Conservation (phyloP, 1,140 invertebrate species). For the Dryas iulia region DNA sequence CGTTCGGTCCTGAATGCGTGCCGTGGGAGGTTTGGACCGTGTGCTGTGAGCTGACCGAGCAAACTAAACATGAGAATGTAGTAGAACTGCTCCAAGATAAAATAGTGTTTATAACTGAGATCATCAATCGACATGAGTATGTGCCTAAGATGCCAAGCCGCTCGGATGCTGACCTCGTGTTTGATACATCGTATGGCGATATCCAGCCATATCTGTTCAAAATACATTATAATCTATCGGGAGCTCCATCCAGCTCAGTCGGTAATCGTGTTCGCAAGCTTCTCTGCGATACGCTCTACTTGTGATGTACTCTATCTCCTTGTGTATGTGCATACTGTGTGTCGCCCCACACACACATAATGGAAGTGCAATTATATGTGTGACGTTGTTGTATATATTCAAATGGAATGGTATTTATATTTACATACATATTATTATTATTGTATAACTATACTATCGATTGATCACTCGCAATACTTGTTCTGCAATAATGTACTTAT, state of each 20-base stretch:
- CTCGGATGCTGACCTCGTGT: conserved; percentile 95
- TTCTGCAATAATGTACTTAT: conserved; percentile 47
- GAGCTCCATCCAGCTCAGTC: conserved; percentile 86
- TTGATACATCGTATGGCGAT: conserved; percentile 95
- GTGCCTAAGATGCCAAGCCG: conserved; percentile 96
- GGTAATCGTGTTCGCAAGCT: conserved; percentile 94
- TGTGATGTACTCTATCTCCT: too few relatives aligned
- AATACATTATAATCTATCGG: conserved; percentile 88
- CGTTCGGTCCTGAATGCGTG: conserved; percentile 92
- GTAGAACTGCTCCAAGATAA: conserved; percentile 96
- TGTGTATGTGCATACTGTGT: too few relatives aligned
- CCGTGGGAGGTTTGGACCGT: conserved; percentile 99
- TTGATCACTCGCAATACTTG: conserved; percentile 27
- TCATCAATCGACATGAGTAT: conserved; percentile 97
- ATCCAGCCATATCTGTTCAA: conserved; percentile 98
- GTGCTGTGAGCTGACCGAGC: conserved; percentile 92
- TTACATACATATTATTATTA: conserved; percentile 15
- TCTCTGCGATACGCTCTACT: conserved; percentile 91
- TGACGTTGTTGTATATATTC: conserved; percentile 53
- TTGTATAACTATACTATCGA: too few relatives aligned
- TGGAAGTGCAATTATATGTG: conserved; percentile 48
- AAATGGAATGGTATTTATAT: conserved; percentile 28
- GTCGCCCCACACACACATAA: too few relatives aligned
- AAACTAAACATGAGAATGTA: conserved; percentile 92
- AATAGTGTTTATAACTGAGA: conserved; percentile 95